Percentiles rank a stretch among this genome's conserved stretches.
Evolutionary conservation across 2,113 vertebrate genomes (phyloP).

Genomic region (Pluvialis apricaria): DNA sequence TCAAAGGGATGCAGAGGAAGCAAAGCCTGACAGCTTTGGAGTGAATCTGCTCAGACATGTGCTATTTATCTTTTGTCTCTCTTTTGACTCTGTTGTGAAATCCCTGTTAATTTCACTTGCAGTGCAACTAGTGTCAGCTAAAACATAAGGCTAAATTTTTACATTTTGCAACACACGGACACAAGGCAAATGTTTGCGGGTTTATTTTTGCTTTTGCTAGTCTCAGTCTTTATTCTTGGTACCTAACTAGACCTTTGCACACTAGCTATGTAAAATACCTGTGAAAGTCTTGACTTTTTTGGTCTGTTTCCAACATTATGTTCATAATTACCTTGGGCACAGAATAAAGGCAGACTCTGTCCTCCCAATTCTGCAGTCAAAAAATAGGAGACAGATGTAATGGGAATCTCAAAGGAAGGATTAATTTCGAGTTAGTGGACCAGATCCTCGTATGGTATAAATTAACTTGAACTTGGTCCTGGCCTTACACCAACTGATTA

Average conservation of each 20-base stretch:
- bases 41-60: neutral
- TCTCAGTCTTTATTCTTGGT: neutral
- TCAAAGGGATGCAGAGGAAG: neutral
- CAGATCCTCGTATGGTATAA: neutral
- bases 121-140: neutral
- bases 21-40: neutral
- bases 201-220: neutral
- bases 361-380: neutral
- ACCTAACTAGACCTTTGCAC: neutral
- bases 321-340: neutral
- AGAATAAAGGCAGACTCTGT: neutral
- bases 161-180: neutral
- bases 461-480: neutral
- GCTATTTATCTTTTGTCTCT: neutral
- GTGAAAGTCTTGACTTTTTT: neutral
- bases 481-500: neutral
- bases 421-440: neutral
- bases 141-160: neutral
- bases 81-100: neutral
- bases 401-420: slow-evolving; percentile 8
- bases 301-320: neutral
- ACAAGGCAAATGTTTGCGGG: neutral
- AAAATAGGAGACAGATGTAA: neutral
- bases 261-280: neutral
- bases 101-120: neutral